Base-by-base conservation (phyloP, 2,113 vertebrate species). In the Psephotus haematonotus region DNA sequence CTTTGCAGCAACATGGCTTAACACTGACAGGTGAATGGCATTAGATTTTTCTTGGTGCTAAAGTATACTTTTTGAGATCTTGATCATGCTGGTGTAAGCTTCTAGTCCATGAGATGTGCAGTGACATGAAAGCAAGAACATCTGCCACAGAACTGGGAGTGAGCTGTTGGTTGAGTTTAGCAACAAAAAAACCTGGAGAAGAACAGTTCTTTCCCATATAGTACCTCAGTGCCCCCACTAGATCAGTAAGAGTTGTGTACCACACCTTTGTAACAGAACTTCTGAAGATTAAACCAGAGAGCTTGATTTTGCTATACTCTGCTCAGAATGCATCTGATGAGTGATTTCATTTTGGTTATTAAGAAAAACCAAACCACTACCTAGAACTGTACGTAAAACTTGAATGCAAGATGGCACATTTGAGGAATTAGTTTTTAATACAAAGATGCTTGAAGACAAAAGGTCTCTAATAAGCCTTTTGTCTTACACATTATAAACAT, bases 51-150 rank as follows among this genome's bases (percentile, higher is more conserved):
- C 35, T 57, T 88, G 44, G 16, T 85, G 46, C 43, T 91, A 39
- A 92, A 67, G 49, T 91, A 68, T 28, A 25, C 24, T 53, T 87
- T 67, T 87, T 35, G 60, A 83, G 44, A 76, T 92, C 62, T 75
- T 75, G 79, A 59, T 81, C 29, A 46, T 87, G 33, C 27, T 92
- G 70, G 28, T 35, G 39, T 53, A 68, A 88, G 41, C 29, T 82
- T 95, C 70, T 87, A 53, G 75, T 87, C 65, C n/a, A 28, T 69
- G 62, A 82, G 72, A 44, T 77, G 29, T 5, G 10, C 57, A 74
- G 70, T 90, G 46, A 49, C 75, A 35, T 78, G 82, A 92, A 94
- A 92, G 88, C 82, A 84, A 69, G 81, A 90, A 87, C 60, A 67
- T 89, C 75, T 93, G 50, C 46, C 43, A 24, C 62, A 59, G 65